Base-by-base conservation (phyloP, 2,888 invertebrate genomes). In the Melanostoma mellinum region DNA sequence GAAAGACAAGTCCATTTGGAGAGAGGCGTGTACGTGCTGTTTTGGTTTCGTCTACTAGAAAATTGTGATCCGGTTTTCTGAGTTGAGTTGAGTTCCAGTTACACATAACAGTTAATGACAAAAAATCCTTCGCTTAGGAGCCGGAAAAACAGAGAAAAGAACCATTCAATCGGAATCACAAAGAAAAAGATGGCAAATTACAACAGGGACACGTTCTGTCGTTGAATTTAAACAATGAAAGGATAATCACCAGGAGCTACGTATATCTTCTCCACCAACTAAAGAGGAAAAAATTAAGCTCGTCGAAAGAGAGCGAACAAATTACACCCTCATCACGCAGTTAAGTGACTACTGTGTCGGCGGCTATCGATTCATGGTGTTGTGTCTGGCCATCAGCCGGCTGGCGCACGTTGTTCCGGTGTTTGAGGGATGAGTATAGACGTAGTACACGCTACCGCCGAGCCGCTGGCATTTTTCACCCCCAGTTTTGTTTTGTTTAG, bases 111-210 rank as follows among this genome's bases (percentile, higher is more conserved):
- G 32, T 33, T n/a, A 30, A n/a, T 8, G n/a, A 6, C 33, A 56
- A 38, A 65, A 65, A 72, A 52, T 46, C 4, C 50, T 67, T 56
- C 36, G 46, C 38, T 58, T 60, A 63, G 48, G 6, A 53, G 9
- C n/a, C 6, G n/a, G 44, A 38, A 20, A 10, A 38, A 32, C 35
- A 48, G 48, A 60, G 60, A 81, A 67, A 68, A 55, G 61, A 84
- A 74, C 44, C 84, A 75, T 84, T 84, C 79, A 79, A 79, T 84
- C 55, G 84, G 79, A 84, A 79, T 71, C 74, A 84, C 84, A 84
- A 84, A 84, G 84, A 79, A 79, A 78, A 84, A 84, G 84, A 84
- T 84, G 84, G 84, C 84, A 84, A 84, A 84, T 84, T 84, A 84
- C 84, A 84, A 65, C 74, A 67, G 56, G 79, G 75, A 79, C 84